phyloP scores from a whole-genome alignment of 2,888 invertebrate genomes.

The Bugulina stolonifera region DNA sequence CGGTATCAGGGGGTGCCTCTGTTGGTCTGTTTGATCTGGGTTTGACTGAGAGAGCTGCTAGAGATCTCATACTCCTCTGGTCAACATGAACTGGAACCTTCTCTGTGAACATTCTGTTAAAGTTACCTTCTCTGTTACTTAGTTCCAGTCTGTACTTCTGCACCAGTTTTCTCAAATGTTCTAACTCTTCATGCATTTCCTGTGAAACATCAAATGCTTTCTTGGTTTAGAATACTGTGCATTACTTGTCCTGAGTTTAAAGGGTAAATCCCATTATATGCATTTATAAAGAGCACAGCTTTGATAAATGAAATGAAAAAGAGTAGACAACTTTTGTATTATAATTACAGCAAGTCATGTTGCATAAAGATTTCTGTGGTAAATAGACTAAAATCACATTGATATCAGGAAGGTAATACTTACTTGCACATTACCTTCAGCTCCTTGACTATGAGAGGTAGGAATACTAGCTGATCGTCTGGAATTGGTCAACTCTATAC shows the following conservation, averaged over 20 bases:
- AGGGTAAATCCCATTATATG: no score
- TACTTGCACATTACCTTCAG: no score
- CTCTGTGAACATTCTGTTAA: constrained; percentile 48
- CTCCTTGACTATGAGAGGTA: background rate
- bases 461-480: background rate
- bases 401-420: no score
- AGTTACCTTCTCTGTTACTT: constrained; percentile 47
- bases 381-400: no score
- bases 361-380: no score
- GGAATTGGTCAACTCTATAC: background rate
- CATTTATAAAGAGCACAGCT: no score
- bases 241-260: no score
- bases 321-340: no score
- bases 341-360: no score
- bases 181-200: constrained; percentile 46
- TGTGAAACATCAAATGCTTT: no score
- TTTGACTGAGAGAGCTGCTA: background rate
- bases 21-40: background rate
- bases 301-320: no score
- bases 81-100: constrained; percentile 42
- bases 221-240: no score
- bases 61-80: constrained; percentile 29
- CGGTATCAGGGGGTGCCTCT: background rate
- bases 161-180: constrained; percentile 42
- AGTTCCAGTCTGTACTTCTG: constrained; percentile 46